Evolutionary conservation across 2,888 invertebrate genomes (phyloP), one percentile per base, ranked within the genome.

Genomic region (Adelognathus sp.): DNA sequence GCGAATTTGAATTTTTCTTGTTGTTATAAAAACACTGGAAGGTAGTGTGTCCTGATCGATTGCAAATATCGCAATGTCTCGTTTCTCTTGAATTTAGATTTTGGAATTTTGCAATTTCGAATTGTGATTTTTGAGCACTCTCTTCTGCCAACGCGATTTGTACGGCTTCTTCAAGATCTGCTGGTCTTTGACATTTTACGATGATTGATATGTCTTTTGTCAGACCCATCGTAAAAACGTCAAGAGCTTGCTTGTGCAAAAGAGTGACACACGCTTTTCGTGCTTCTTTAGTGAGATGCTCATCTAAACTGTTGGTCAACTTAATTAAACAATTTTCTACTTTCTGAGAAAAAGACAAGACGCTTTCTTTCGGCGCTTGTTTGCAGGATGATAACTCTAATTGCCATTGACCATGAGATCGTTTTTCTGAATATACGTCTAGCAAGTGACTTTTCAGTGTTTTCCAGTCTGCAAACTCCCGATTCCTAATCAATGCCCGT

Each of bases 171-270:
- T 86, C 85, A 11, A 87, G 76, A 1, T 76, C 72, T 16, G 39
- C 60, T 6, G 84, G 86, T 81, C 81, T 86, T 81, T 86, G 86
- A 4, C 87, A 85, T 79, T 86, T 88, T 24, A 88, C 80, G 60
- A 88, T 78, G 60, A 87, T 81, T 6, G 84, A 78, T 7, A 88
- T 66, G 58, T 88, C 85, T 73, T 81, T 84, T 50, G 81, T 75
- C 74, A 88, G 79, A 14, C 87, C 87, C 63, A 81, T 84, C 2
- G 87, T 80, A 75, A 88, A 88, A 63, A 86, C 85, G 50, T 84
- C 86, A 52, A 63, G 4, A 86, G n/a, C n/a, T n/a, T n/a, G n/a
- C n/a, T n/a, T n/a, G n/a, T n/a, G n/a, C n/a, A n/a, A n/a, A n/a
- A n/a, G n/a, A n/a, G n/a, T n/a, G n/a, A n/a, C n/a, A n/a, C n/a